Evolutionary conservation across 2,797 vertebrate species (phyloP), one percentile per base, ranked within the genome.

Genomic region (Phoxinus dragarum): DNA sequence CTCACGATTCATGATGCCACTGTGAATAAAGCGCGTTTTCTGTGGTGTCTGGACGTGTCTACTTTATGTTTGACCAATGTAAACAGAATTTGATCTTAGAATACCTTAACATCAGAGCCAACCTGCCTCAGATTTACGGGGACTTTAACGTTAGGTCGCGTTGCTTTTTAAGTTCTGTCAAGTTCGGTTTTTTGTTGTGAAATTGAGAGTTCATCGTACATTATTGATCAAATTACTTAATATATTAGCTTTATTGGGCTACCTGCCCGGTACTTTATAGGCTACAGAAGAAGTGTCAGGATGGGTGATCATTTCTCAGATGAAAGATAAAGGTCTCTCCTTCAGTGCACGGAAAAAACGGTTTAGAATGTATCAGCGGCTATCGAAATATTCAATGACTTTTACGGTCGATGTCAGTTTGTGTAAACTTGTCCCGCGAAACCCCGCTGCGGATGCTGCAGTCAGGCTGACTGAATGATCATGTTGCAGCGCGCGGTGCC

Each of bases 381-480:
- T 38, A 9, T 36, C 42, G 36, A 68, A 44, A 36, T 71, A 36
- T 23, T 27, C 1, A 17, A 9, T 61, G 10, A 9, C 23, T 56
- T 71, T 12, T 11, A 59, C n/a, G 21, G 1, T 8, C 10, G 36
- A 16, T 42, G 17, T 10, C 23, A 40, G 69, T 44, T 64, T 21
- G 54, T 19, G 42, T 19, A 72, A 80, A 79, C 76, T 61, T 85
- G 2, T 79, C 27, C 75, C 52, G 67, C 82, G 75, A 47, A 76
- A n/a, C 49, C 66, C 75, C 52, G 49, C 66, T 47, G 75, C 67
- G 76, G 84, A 80, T 80, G 84, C 84, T 72, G 40, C 84, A 79
- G 66, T 85, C 40, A n/a, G 49, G 4, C 44, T 49, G 72, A 59
- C 64, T 79, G 73, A 44, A 61, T 47, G 66, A 79, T 85, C 23